Conservation (phyloP, 2,113 vertebrate genomes). For the Dasyurus viverrinus region DNA sequence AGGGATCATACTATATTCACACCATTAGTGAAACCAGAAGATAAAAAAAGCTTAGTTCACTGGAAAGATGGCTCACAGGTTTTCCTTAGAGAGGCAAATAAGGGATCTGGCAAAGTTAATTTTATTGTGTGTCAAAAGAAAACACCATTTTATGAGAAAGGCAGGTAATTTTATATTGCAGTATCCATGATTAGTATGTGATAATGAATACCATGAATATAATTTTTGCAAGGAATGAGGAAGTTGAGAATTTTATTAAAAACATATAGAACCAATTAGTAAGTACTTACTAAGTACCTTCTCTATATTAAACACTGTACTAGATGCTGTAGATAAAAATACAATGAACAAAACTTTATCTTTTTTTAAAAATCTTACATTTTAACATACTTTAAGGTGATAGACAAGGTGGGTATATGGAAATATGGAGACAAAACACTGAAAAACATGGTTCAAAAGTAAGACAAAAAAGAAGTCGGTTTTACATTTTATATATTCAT, state of each 20-base stretch:
- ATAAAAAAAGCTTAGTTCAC: not conserved
- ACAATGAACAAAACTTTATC: not conserved
- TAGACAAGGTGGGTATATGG: not conserved
- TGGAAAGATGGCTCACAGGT: not conserved
- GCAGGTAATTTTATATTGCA: slow-evolving; percentile 71
- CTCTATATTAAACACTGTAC: not conserved
- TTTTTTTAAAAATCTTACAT: not conserved
- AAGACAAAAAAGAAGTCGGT: not conserved
- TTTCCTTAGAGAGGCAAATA: not conserved
- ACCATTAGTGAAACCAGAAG: not conserved
- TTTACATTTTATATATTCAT: not conserved
- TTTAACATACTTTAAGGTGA: not conserved
- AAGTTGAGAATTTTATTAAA: not conserved
- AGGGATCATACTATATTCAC: not conserved
- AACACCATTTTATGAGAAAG: slow-evolving; percentile 17
- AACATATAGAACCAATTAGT: not conserved
- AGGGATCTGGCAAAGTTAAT: not conserved
- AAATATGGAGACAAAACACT: not conserved
- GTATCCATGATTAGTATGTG: slow-evolving; percentile 67
- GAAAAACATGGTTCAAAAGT: not conserved
- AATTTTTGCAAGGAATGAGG: not conserved
- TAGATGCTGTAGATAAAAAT: not conserved
- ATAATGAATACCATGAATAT: not conserved
- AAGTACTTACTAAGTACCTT: not conserved
- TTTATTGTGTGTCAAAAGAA: slow-evolving; percentile 8